Evolutionary conservation across 1,140 invertebrate genomes (phyloP), one percentile per base, ranked within the genome.

Genomic region (Drosophila pachea): DNA sequence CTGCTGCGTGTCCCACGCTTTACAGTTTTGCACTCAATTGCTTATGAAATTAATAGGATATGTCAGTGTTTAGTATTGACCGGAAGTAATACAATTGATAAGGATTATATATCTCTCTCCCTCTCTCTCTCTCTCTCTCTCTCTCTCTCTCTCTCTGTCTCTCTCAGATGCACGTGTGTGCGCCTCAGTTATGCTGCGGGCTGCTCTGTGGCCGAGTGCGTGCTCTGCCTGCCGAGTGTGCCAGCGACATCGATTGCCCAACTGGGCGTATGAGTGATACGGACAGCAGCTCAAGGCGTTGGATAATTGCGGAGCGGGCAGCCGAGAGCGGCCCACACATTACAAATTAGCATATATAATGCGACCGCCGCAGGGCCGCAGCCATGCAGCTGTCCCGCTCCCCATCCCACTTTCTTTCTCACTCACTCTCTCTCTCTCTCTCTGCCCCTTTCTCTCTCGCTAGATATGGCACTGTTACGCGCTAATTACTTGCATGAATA

Each of bases 11-110:
- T 32, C 50, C 31, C 16, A 56, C 74, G 81, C 82, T 86, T 86
- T 86, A 86, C 81, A 86, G 81, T 86, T 86, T 86, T 86, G 82
- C 81, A 86, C 78, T 86, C 83, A 86, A 88, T 88, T 88, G 86
- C 86, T 87, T 87, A 87, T 76, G 82, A 82, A 87, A 82, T 86
- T 87, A 87, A 87, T 87, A 88, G 86, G 86, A 87, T 86, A 72
- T 87, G 86, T 88, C 86, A 86, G 77, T 88, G 76, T 87, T 83
- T 82, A 82, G 81, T 88, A 88, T 87, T 82, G 86, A 88, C 81
- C 86, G 86, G 86, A 87, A 87, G 77, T 86, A 88, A 88, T 87
- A 86, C 78, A 87, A 84, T 87, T 84, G 84, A 87, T 87, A 87
- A 87, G 86, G 79, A 87, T 87, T 87, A 79, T 79, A 68, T 78